These are phyloP conservation scores for Dicerorhinus sumatrensis DNA, from an alignment of 2,113 vertebrate genomes.

Conservation along the genomic window DNA sequence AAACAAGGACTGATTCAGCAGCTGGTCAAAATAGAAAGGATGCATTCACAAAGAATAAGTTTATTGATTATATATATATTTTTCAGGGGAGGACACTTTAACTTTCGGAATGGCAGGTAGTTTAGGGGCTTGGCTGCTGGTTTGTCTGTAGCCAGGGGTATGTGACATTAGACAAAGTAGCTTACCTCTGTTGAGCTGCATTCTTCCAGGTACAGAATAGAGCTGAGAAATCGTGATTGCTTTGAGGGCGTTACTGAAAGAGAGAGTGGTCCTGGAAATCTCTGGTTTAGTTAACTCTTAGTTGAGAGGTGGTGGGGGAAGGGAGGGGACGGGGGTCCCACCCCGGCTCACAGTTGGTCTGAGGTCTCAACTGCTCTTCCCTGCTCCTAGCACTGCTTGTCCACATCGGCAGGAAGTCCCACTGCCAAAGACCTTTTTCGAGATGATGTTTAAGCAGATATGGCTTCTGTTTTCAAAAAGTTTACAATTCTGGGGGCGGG, in stretches of 20 bases:
- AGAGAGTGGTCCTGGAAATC: background rate
- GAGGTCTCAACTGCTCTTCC: background rate
- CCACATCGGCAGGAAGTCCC: no score
- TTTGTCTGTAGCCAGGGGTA: background rate
- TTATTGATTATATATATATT: constrained; percentile 58
- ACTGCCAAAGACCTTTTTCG: background rate
- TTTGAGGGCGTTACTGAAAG: background rate
- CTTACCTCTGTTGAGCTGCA: background rate
- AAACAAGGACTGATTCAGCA: constrained; percentile 72
- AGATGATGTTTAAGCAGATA: background rate
- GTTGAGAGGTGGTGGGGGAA: rapidly evolving
- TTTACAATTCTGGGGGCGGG: background rate
- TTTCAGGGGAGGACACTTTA: background rate
- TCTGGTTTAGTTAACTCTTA: background rate
- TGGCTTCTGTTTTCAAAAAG: background rate
- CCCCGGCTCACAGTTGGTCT: background rate
- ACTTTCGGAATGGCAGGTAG: constrained; percentile 34
- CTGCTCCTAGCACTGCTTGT: background rate
- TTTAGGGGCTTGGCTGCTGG: background rate
- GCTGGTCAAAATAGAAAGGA: constrained; percentile 68
- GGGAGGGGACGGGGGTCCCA: rapidly evolving
- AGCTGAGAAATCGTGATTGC: background rate
- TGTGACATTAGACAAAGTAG: background rate
- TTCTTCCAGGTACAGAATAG: background rate
- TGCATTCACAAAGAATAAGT: constrained; percentile 41